These are phyloP conservation scores for Pemphredon lugubris DNA, from an alignment of 2,888 invertebrate genomes.

Conservation along the genomic window DNA sequence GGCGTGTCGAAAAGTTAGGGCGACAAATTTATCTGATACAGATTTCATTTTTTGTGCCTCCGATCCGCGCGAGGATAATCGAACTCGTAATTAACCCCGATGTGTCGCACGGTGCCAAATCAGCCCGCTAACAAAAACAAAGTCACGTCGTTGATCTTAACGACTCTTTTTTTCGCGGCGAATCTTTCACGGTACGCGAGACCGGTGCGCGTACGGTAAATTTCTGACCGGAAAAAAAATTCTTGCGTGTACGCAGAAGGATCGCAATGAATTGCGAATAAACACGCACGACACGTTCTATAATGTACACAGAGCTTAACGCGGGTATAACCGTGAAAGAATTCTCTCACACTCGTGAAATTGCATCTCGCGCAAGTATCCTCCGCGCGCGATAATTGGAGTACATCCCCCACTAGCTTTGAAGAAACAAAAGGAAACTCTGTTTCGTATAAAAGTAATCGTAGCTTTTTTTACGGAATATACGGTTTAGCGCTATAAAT, in stretches of 20 bases:
- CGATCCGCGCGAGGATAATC: too few species aligned
- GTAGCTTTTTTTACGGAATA: too few species aligned
- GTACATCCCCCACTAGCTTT: too few species aligned
- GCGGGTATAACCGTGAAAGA: neutral
- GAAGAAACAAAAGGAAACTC: too few species aligned
- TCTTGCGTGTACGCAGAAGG: neutral
- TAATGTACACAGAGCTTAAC: neutral
- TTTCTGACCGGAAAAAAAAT: constrained; percentile 41
- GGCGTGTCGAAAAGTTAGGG: too few species aligned
- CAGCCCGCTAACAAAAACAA: neutral
- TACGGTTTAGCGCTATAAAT: too few species aligned
- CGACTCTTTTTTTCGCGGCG: constrained; percentile 1
- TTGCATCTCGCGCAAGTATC: too few species aligned
- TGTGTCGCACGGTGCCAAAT: neutral
- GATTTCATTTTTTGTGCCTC: too few species aligned
- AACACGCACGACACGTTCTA: neutral
- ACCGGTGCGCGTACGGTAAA: constrained; percentile 38
- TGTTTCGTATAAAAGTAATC: too few species aligned
- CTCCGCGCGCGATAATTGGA: too few species aligned
- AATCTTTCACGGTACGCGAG: constrained; percentile 46
- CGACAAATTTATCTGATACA: too few species aligned
- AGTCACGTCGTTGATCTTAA: neutral
- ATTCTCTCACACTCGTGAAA: too few species aligned
- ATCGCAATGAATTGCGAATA: neutral
- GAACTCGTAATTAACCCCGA: neutral